These are phyloP conservation scores for Bergia sp. DNA, from an alignment of 92 coral and sea anemone species.

Conservation along the genomic window DNA sequence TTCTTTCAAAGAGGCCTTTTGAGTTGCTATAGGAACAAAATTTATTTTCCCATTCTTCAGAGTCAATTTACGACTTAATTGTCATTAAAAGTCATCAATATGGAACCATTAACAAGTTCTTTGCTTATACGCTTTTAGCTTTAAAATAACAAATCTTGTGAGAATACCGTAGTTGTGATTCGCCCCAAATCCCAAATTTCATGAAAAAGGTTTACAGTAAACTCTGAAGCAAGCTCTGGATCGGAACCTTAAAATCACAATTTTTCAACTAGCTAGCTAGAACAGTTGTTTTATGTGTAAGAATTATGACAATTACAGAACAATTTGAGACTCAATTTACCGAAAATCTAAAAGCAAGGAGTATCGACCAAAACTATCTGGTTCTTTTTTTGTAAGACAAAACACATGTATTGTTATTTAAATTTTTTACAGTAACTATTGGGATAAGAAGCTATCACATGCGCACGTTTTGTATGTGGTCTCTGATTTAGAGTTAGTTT, in stretches of 20 bases:
- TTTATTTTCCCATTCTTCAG: background rate
- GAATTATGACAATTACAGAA: no score
- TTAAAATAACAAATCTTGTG: no score
- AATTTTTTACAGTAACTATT: no score
- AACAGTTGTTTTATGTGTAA: no score
- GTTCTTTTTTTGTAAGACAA: no score
- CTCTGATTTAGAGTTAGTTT: no score
- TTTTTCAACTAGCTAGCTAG: background rate
- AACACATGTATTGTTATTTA: background rate
- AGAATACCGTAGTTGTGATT: no score
- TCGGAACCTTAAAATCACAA: no score
- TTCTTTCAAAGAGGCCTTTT: background rate
- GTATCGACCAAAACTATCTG: background rate
- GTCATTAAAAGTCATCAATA: background rate
- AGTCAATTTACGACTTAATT: background rate
- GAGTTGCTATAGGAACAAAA: background rate
- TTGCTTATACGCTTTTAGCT: background rate
- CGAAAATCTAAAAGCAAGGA: no score
- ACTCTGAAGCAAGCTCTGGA: background rate
- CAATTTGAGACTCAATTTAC: background rate
- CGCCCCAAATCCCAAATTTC: no score
- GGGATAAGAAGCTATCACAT: background rate
- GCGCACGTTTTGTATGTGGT: background rate
- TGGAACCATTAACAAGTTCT: background rate
- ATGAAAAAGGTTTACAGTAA: no score